Conservation (phyloP, 2,113 vertebrate genomes). For the Sinosuthora webbiana region DNA sequence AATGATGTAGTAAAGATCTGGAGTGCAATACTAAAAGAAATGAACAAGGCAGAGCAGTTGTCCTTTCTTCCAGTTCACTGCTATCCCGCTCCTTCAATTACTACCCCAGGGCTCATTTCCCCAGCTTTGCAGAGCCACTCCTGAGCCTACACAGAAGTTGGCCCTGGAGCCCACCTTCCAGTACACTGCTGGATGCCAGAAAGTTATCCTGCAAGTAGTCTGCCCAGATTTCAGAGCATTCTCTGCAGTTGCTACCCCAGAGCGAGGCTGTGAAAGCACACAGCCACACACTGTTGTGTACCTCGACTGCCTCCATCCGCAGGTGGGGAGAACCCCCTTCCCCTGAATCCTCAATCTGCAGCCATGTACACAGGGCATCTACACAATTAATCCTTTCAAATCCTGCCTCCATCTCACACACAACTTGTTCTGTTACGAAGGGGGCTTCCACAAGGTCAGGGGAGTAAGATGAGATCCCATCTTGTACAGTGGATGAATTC, state of each 20-base stretch:
- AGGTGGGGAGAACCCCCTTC: background rate
- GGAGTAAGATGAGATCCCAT: background rate
- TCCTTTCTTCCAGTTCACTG: background rate
- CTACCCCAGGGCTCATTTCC: background rate
- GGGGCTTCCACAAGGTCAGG: background rate
- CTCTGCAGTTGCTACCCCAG: background rate
- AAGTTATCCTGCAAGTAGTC: background rate
- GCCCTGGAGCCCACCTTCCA: background rate
- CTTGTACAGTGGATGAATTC: background rate
- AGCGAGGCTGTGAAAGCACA: background rate
- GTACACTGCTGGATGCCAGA: background rate
- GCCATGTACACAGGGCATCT: background rate
- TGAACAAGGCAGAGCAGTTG: background rate
- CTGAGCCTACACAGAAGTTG: background rate
- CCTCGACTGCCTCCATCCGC: background rate
- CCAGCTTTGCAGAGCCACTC: background rate
- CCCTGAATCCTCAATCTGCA: background rate
- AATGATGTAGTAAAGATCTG: constrained; percentile 1
- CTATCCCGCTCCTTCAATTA: background rate
- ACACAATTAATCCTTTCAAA: background rate
- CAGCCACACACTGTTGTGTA: fast-evolving
- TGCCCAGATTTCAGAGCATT: background rate
- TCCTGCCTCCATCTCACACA: background rate
- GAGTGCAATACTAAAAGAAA: background rate
- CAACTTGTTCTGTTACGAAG: background rate